Evolutionary conservation across 2,888 invertebrate genomes (phyloP).

Genomic region (Globia sparganii): DNA sequence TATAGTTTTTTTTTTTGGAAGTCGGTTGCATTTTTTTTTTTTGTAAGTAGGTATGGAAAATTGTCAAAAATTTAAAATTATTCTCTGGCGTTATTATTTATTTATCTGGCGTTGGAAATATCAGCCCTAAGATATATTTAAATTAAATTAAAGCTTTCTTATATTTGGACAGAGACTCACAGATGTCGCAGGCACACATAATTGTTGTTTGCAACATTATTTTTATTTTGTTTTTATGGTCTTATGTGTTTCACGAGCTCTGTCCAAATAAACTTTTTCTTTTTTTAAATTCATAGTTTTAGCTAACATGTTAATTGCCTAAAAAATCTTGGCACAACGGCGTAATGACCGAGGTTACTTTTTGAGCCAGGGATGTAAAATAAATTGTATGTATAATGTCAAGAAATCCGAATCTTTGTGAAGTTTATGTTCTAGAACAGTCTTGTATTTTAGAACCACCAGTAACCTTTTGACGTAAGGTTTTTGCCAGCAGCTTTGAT

Average conservation of each 20-base stretch:
- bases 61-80: too few species aligned
- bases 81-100: too few species aligned
- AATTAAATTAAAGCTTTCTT: background rate
- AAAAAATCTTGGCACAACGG: background rate
- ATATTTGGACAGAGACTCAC: background rate
- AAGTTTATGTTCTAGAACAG: conserved; percentile 1
- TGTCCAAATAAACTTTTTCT: too few species aligned
- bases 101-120: too few species aligned
- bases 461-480: background rate
- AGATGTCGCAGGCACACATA: too few species aligned
- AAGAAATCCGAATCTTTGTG: background rate
- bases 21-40: too few species aligned
- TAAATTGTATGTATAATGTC: background rate
- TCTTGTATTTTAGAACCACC: background rate
- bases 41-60: too few species aligned
- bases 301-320: background rate
- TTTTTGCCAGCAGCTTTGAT: background rate
- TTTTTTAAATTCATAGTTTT: background rate
- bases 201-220: too few species aligned
- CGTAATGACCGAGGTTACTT: background rate
- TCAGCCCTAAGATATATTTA: too few species aligned
- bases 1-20: too few species aligned
- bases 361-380: background rate
- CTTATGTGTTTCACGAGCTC: too few species aligned
- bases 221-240: too few species aligned